Evolutionary conservation across 1,140 invertebrate genomes (phyloP).

Genomic region (Neodiprion pinetum): DNA sequence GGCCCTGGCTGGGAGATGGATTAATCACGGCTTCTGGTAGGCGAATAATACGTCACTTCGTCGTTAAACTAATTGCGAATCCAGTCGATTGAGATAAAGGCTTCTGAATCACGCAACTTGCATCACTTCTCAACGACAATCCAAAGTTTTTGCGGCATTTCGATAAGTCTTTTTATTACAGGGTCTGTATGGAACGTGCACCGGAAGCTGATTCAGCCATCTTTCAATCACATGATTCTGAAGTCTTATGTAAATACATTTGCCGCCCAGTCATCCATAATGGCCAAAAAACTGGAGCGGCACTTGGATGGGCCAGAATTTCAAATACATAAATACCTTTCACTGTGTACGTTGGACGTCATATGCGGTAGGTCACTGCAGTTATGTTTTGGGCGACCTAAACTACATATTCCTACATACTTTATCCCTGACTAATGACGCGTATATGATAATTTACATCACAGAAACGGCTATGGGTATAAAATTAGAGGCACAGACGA

Average conservation of each 20-base stretch:
- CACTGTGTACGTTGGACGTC: slow-evolving; percentile 24
- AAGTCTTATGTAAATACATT: slow-evolving; percentile 31
- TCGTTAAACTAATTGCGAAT: too few relatives aligned
- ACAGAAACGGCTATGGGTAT: slow-evolving; percentile 29
- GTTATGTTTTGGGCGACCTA: too few relatives aligned
- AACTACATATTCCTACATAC: neutral
- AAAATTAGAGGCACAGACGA: slow-evolving; percentile 21
- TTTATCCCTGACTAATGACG: neutral
- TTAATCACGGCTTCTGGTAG: too few relatives aligned
- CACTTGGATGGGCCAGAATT: slow-evolving; percentile 20
- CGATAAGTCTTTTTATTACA: too few relatives aligned
- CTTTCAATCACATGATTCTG: slow-evolving; percentile 32
- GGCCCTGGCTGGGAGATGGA: too few relatives aligned
- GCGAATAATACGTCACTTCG: too few relatives aligned
- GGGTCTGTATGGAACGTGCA: slow-evolving; percentile 27
- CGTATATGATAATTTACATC: neutral
- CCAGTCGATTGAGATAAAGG: too few relatives aligned
- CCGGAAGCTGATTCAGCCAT: slow-evolving; percentile 26
- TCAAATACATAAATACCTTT: slow-evolving; percentile 24
- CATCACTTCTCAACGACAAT: too few relatives aligned
- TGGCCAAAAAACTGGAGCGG: slow-evolving; percentile 24
- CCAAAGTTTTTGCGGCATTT: too few relatives aligned
- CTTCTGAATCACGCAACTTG: too few relatives aligned
- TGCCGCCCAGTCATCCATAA: slow-evolving; percentile 17
- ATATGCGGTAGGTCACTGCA: slow-evolving; percentile 26